These are phyloP conservation scores for Ctena decussata DNA, from an alignment of 2,888 invertebrate genomes.

Conservation along the genomic window DNA sequence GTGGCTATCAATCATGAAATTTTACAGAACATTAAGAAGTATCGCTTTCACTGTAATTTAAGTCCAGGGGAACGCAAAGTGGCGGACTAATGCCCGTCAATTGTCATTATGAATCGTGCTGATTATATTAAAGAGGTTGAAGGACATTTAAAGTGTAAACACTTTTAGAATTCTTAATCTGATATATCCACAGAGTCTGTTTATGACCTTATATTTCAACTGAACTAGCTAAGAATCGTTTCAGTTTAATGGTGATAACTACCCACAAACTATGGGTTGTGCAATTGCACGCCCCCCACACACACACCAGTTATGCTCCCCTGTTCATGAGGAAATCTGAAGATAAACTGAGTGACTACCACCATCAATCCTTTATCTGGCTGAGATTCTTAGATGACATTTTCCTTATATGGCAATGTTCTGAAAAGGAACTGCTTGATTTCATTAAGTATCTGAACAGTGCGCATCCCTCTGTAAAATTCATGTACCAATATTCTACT, in stretches of 20 bases:
- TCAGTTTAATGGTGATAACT: background rate
- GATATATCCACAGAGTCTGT: background rate
- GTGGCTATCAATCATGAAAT: conserved; percentile 26
- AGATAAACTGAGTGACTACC: background rate
- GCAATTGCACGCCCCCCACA: background rate
- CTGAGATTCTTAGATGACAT: background rate
- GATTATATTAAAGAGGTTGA: conserved; percentile 14
- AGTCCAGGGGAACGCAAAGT: conserved; percentile 18
- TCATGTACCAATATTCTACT: background rate
- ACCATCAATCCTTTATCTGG: background rate
- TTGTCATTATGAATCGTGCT: conserved; percentile 16
- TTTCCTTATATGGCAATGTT: background rate
- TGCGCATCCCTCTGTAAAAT: background rate
- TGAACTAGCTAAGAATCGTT: background rate
- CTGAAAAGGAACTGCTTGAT: background rate
- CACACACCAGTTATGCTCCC: background rate
- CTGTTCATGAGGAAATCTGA: background rate
- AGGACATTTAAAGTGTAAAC: conserved; percentile 17
- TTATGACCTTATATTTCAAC: background rate
- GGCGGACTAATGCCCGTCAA: conserved; percentile 12
- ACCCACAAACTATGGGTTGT: background rate
- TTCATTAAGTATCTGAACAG: background rate
- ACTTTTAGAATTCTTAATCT: no score
- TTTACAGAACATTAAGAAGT: background rate
- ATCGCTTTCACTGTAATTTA: conserved; percentile 7